Base-by-base conservation (phyloP, 2,797 vertebrate species). In the Enteromius paludinosus region DNA sequence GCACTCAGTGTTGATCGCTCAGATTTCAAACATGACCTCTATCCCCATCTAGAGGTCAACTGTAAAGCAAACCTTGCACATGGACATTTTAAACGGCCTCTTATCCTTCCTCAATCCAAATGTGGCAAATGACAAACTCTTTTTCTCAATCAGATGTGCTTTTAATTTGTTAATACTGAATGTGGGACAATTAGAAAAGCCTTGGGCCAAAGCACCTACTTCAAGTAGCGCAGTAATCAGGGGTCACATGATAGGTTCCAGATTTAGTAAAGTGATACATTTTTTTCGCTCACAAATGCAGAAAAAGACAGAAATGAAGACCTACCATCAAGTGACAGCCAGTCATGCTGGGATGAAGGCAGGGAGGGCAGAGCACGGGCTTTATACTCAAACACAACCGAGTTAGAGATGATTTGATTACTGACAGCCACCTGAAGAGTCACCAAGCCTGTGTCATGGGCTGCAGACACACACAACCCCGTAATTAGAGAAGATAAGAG, bases 391-490 rank as follows among this genome's bases (percentile, higher is more conserved):
- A 99, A 99, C 87, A 99, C 98, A 93, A 99, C 98, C 0, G 98
- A 99, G 92, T 96, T 99, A 88, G 97, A 99, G 95, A 99, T 98
- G 92, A 99, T 98, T 95, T 99, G 98, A 95, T 95, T 99, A 93
- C 97, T 98, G 94, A 96, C 96, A 87, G 97, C 97, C 93, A 99
- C 98, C 95, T 99, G 98, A 87, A 99, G 96, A 64, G 97, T 98
- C 93, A 99, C 98, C 41, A 99, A 95, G 87, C 98, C 98, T 61
- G 98, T 99, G 93, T 99, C 98, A 62, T 99, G 98, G 92, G 98
- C 98, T 99, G 91, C 49, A 56, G 86, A 87, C 62, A 68, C 49
- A 59, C 71, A 78, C 23, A 59, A 65, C 18, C 45, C 76, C 80
- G n/a, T 78, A 43, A 83, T 83, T 71, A 66, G 30, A 45, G 86